Percentiles rank a stretch among this genome's conserved stretches.
Conservation (phyloP, 2,888 invertebrate genomes). For the Tetranychus truncatus region DNA sequence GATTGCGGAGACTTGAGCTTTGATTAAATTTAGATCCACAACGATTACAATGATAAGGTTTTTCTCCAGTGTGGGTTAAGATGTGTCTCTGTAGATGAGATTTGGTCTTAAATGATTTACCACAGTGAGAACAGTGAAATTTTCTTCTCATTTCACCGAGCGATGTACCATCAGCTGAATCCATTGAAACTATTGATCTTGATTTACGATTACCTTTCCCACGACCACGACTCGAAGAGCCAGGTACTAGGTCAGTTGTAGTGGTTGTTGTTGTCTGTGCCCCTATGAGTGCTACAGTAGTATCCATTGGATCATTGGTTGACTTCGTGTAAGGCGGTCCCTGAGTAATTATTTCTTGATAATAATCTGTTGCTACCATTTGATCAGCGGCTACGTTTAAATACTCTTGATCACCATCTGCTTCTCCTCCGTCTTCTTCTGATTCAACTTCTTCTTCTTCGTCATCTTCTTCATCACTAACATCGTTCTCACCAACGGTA, state of each 20-base stretch:
- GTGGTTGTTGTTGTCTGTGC: not conserved
- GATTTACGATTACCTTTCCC: conserved; percentile 23
- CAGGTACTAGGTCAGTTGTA: not conserved
- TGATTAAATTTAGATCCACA: conserved; percentile 23
- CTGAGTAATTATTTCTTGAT: conserved; percentile 4
- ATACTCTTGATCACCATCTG: conserved; percentile 11
- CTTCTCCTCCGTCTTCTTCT: conserved; percentile 18
- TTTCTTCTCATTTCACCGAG: conserved; percentile 18
- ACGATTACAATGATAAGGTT: conserved; percentile 23
- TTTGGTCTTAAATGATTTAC: conserved; percentile 24
- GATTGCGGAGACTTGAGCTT: conserved; percentile 22
- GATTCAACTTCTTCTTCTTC: conserved; percentile 20
- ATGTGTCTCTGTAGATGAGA: conserved; percentile 23
- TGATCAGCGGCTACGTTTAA: conserved; percentile 10
- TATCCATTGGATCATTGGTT: not conserved
- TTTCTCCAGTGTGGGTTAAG: conserved; percentile 23
- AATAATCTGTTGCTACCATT: conserved; percentile 7
- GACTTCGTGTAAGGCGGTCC: conserved; percentile 17
- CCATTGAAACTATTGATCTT: conserved; percentile 9
- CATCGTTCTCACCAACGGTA: conserved; percentile 6
- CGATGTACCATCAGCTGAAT: conserved; percentile 4
- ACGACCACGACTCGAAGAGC: conserved; percentile 10
- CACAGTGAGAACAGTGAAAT: conserved; percentile 24
- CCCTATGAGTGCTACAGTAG: not conserved
- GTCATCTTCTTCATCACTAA: conserved; percentile 17